These are phyloP conservation scores for Pammene fasciana DNA, from an alignment of 2,888 invertebrate genomes.

Conservation along the genomic window DNA sequence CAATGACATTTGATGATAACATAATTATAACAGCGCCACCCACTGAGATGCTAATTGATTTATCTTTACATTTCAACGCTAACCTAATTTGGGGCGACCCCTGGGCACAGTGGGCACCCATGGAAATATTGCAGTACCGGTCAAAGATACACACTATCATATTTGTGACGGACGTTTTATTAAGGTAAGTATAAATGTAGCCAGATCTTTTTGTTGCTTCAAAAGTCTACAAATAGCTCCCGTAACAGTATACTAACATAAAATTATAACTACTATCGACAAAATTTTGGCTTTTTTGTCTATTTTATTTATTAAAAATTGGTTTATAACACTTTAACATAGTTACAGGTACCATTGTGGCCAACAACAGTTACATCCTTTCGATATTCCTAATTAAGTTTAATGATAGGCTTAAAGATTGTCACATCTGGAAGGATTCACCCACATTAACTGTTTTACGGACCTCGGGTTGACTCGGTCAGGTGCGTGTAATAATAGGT, in stretches of 20 bases:
- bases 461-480: slow-evolving; percentile 15
- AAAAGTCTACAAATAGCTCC: too few species aligned
- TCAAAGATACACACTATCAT: neutral
- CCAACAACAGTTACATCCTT: neutral
- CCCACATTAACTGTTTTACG: neutral
- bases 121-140: too few species aligned
- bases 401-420: slow-evolving; percentile 14
- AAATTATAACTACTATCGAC: too few species aligned
- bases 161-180: neutral
- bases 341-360: too few species aligned
- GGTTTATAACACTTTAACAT: too few species aligned
- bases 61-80: slow-evolving; percentile 50
- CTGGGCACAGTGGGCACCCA: neutral
- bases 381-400: neutral
- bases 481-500: slow-evolving; percentile 32
- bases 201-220: too few species aligned
- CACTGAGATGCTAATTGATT: slow-evolving; percentile 60
- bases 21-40: slow-evolving; percentile 58
- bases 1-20: slow-evolving; percentile 54
- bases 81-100: slow-evolving; percentile 4
- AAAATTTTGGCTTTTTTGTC: too few species aligned
- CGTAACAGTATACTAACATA: too few species aligned
- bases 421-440: slow-evolving; percentile 5
- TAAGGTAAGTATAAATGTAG: too few species aligned
- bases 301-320: too few species aligned